These are phyloP conservation scores for Xanthia togata DNA, from an alignment of 2,888 invertebrate genomes.

Conservation along the genomic window DNA sequence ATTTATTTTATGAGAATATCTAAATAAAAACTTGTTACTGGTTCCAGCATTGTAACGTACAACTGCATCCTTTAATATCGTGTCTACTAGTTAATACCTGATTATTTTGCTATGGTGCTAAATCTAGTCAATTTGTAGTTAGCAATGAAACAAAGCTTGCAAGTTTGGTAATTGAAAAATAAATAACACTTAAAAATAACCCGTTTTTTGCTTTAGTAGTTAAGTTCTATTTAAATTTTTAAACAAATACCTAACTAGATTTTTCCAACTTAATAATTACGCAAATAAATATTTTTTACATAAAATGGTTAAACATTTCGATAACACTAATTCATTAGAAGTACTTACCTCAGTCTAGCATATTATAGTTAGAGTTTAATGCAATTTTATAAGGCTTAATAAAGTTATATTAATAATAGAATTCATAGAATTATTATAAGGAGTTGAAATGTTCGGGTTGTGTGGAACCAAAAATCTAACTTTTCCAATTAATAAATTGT, in stretches of 20 bases:
- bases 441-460: slow-evolving; percentile 55
- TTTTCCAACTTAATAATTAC: slow-evolving; percentile 51
- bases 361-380: slow-evolving; percentile 52
- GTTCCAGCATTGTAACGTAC: slow-evolving; percentile 1
- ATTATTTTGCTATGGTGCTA: slow-evolving; percentile 80
- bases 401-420: slow-evolving; percentile 32
- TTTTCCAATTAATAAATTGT: slow-evolving; percentile 38
- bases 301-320: slow-evolving; percentile 38
- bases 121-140: slow-evolving; percentile 72
- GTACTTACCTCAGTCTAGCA: slow-evolving; percentile 47
- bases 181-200: slow-evolving; percentile 21
- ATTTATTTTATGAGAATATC: neutral
- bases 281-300: slow-evolving; percentile 34
- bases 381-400: slow-evolving; percentile 65
- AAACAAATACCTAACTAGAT: slow-evolving; percentile 26
- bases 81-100: slow-evolving; percentile 21
- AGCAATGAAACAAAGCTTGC: slow-evolving; percentile 65
- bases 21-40: neutral
- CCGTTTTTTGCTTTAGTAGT: slow-evolving; percentile 29
- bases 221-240: slow-evolving; percentile 24
- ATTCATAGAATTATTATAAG: slow-evolving; percentile 41
- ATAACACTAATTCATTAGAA: slow-evolving; percentile 57
- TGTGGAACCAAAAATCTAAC: slow-evolving; percentile 64
- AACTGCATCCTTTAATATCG: neutral
- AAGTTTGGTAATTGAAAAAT: slow-evolving; percentile 34